Evolutionary conservation across 2,113 vertebrate species (phyloP).

Genomic region (Laticauda colubrina): DNA sequence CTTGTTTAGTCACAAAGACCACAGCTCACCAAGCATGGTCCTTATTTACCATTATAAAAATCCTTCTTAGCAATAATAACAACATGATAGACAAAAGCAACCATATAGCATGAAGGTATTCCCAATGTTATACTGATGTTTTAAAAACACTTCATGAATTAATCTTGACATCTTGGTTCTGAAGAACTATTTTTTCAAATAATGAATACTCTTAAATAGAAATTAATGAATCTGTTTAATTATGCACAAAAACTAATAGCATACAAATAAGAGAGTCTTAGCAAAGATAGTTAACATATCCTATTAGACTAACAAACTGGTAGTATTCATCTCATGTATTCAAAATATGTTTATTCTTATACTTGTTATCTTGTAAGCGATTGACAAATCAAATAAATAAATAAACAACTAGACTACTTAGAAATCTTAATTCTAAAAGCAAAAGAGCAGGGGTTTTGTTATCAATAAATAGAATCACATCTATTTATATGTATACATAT

Average conservation of each 20-base stretch:
- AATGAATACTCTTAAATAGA: neutral
- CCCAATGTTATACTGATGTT: neutral
- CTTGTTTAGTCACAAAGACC: neutral
- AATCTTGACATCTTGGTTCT: neutral
- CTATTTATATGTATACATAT: neutral
- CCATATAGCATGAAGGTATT: neutral
- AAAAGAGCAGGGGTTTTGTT: neutral
- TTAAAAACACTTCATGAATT: neutral
- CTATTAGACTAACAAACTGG: neutral
- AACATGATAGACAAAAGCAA: neutral
- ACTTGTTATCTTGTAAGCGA: no score
- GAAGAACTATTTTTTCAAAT: neutral
- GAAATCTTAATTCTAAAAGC: neutral
- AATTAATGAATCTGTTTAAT: neutral
- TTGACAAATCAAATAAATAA: no score
- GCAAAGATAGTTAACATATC: neutral
- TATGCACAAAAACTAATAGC: neutral
- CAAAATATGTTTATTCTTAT: no score
- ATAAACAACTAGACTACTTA: neutral
- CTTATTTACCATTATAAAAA: neutral
- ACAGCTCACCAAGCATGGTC: neutral
- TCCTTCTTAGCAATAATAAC: neutral
- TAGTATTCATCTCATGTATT: neutral
- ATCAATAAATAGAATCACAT: neutral
- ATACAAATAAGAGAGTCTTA: neutral